Conservation (phyloP, 2,113 vertebrate species). For the Xyrauchen texanus region DNA sequence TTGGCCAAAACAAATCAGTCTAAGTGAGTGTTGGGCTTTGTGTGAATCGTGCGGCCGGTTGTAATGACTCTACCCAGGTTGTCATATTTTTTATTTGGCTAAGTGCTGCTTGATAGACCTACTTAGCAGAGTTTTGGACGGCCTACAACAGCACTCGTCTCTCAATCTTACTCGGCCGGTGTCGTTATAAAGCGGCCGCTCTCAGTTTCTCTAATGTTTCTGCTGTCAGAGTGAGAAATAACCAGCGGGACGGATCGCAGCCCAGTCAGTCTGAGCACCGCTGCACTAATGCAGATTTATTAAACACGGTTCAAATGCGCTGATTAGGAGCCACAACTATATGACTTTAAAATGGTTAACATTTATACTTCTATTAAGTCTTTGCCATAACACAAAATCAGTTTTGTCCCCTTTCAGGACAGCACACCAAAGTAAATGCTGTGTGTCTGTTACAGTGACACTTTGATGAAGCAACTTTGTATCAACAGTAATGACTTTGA, state of each 20-base stretch:
- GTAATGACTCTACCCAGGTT: slow-evolving; percentile 48
- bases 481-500: too few relatives aligned
- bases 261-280: background rate
- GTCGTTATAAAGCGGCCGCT: slow-evolving; percentile 28
- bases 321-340: slow-evolving; percentile 3
- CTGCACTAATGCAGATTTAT: slow-evolving; percentile 7
- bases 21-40: slow-evolving; percentile 70
- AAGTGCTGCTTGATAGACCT: slow-evolving; percentile 50
- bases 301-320: background rate
- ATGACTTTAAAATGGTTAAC: background rate
- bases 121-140: slow-evolving; percentile 46
- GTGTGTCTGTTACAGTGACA: background rate
- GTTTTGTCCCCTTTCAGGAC: background rate
- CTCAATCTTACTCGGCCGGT: slow-evolving; percentile 37
- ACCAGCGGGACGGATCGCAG: background rate
- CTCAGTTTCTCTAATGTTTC: slow-evolving; percentile 43
- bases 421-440: slow-evolving; percentile 14
- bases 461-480: background rate
- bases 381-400: background rate
- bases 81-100: slow-evolving; percentile 53
- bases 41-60: slow-evolving; percentile 53
- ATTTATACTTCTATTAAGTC: slow-evolving; percentile 8
- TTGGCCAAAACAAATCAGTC: slow-evolving; percentile 9
- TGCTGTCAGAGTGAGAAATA: slow-evolving; percentile 49
- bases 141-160: slow-evolving; percentile 31